Base-by-base conservation (phyloP, 2,888 invertebrate genomes). In the Acrobeloides nanus region DNA sequence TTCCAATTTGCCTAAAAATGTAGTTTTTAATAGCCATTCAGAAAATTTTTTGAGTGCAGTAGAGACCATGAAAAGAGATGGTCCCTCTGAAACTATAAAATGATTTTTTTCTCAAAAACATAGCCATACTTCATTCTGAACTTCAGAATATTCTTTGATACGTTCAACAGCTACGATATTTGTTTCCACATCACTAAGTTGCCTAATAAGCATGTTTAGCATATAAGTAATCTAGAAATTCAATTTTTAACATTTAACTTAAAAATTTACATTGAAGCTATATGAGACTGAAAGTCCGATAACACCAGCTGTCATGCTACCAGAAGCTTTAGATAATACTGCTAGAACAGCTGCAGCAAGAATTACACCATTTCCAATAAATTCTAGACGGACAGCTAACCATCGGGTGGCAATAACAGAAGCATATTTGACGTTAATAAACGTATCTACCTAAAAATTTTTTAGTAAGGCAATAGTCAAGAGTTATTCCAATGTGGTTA, bases 141-240 rank as follows among this genome's bases (percentile, higher is more conserved):
- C 71, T 51, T 77, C 87, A 0, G 85, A 84, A 72, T 93, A 95
- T 74, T 93, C 93, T 74, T 90, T 88, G 72, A 93, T 89, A 74
- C 93, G 82, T 76, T 95, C 93, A 1, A 93, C 89, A 2, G 92
- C 87, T 1, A 93, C 92, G 64, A 93, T 89, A 75, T 93, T 92
- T 0, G 92, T 89, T 79, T 95, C 93, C 33, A 93, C 85, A 72
- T 93, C 93, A 1, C 89, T 87, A 0, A 88, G 86, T 87, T 90
- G 89, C 58, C 92, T 81, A 21, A 95, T 90, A 64, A 93, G 78
- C 88, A 89, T 90, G 76, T 90, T 93, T 35, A 93, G 78, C 0
- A 87, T 88, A 81, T 89, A 87, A 0, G 92, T 92, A 48, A 88
- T 84, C 86, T 87, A 74, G 12, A 61, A 37, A 8, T 40, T 20